Evolutionary conservation across 2,888 invertebrate species (phyloP).

Genomic region (Sarcophaga variegata): DNA sequence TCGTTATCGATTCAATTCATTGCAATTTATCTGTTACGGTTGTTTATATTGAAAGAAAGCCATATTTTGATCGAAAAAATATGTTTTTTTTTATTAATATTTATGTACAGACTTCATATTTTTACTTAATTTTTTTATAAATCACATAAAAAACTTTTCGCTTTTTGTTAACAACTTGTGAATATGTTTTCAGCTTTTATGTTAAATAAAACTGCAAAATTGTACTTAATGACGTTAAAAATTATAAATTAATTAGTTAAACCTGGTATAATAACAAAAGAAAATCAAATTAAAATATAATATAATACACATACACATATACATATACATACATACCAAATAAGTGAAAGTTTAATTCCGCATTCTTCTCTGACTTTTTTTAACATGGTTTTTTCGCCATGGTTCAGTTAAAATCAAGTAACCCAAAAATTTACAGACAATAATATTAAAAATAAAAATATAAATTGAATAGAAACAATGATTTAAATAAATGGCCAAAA

Average conservation of each 20-base stretch:
- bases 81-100: no score
- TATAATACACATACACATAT: conserved; percentile 19
- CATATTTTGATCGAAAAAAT: no score
- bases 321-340: conserved; percentile 57
- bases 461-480: conserved; percentile 31
- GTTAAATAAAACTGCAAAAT: no score
- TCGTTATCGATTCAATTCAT: no score
- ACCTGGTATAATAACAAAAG: neutral
- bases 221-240: neutral
- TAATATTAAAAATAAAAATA: conserved; percentile 30
- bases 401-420: conserved; percentile 77
- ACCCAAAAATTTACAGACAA: conserved; percentile 48
- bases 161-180: no score
- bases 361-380: conserved; percentile 71
- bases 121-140: no score
- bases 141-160: no score
- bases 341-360: conserved; percentile 80
- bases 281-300: neutral
- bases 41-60: no score
- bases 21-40: no score
- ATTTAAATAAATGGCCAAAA: conserved; percentile 59
- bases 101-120: no score
- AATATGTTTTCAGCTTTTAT: no score
- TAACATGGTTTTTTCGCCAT: conserved; percentile 68
- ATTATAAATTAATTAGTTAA: conserved; percentile 27